Conservation (phyloP, 2,113 vertebrate species). For the Myotis yumanensis region DNA sequence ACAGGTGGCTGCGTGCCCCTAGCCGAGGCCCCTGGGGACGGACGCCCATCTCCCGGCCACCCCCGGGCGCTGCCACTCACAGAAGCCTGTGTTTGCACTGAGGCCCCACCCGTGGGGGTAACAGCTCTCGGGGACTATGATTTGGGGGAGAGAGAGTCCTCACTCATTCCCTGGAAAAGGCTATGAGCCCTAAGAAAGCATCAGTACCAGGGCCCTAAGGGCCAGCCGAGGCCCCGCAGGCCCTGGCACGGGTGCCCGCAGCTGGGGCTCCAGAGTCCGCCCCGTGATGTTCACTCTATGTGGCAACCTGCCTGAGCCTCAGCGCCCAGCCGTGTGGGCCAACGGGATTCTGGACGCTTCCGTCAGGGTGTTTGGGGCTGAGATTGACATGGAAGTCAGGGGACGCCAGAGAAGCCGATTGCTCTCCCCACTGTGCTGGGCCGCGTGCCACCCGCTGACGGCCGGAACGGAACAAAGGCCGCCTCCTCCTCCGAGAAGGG, state of each 20-base stretch:
- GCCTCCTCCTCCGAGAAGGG: background rate
- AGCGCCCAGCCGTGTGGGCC: rapidly evolving
- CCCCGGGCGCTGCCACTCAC: too few relatives aligned
- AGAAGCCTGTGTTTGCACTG: background rate
- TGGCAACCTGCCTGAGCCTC: background rate
- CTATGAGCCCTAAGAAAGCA: rapidly evolving
- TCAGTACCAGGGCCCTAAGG: background rate
- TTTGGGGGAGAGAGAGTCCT: too few relatives aligned
- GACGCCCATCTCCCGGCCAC: background rate
- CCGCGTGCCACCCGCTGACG: rapidly evolving
- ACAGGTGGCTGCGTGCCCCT: background rate
- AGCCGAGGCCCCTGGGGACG: background rate
- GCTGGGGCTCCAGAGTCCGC: background rate
- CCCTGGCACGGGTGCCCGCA: background rate
- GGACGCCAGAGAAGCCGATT: background rate
- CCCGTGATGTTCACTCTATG: rapidly evolving
- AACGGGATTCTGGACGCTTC: background rate
- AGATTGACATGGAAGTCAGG: rapidly evolving
- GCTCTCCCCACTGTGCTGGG: rapidly evolving
- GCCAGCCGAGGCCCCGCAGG: rapidly evolving
- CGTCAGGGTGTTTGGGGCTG: background rate
- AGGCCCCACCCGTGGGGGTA: background rate
- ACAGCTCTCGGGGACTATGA: rapidly evolving
- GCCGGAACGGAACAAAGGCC: rapidly evolving
- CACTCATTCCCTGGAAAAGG: background rate